Percentiles rank a stretch among this genome's conserved stretches.
phyloP scores from a whole-genome alignment of 2,888 invertebrate species.

The Caenorhabditis sp. region DNA sequence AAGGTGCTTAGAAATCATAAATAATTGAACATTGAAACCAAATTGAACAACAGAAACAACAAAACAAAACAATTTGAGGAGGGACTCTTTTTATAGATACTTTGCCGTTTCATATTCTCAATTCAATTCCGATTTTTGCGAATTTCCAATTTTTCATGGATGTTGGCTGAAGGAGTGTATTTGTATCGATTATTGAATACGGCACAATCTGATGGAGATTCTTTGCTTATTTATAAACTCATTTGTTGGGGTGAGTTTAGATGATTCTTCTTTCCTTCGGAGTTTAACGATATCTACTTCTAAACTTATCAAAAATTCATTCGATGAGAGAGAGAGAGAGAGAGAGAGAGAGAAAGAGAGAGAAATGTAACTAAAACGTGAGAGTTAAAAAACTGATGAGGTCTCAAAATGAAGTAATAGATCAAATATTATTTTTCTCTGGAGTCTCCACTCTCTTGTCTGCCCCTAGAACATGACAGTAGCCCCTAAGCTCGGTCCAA shows the following conservation, averaged over 20 bases:
- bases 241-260: conserved; percentile 73
- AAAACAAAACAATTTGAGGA: too few species aligned
- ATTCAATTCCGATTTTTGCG: conserved; percentile 71
- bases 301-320: too few species aligned
- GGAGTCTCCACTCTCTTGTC: too few species aligned
- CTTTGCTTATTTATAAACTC: conserved; percentile 72
- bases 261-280: too few species aligned
- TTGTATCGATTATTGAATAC: conserved; percentile 73
- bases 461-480: background rate
- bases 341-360: too few species aligned
- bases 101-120: conserved; percentile 63
- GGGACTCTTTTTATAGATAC: conserved; percentile 43
- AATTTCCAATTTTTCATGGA: conserved; percentile 74
- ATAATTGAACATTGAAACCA: background rate
- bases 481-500: too few species aligned
- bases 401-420: too few species aligned
- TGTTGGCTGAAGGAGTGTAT: conserved; percentile 74
- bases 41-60: conserved; percentile 4
- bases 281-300: too few species aligned
- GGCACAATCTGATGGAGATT: conserved; percentile 72
- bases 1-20: conserved; percentile 3
- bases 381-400: too few species aligned
- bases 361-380: too few species aligned
- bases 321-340: too few species aligned
- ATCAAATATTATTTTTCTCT: too few species aligned